phyloP scores from a whole-genome alignment of 2,113 vertebrate genomes.

The Nibea coibor region DNA sequence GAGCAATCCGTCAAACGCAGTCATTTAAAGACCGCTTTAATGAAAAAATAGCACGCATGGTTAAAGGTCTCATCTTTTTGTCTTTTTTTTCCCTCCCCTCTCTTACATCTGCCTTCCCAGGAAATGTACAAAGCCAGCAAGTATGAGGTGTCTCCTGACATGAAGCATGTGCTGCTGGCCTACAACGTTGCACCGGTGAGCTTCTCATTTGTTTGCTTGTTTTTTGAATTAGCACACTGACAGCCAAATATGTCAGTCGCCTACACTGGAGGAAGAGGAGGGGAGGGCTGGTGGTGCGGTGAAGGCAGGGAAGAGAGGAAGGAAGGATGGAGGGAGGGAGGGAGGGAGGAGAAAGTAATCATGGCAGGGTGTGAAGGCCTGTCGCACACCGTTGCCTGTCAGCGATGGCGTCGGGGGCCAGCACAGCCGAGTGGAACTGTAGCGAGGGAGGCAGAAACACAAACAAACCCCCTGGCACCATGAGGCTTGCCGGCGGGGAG shows the following conservation, averaged over 20 bases:
- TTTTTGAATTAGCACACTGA: slow-evolving; percentile 71
- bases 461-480: slow-evolving; percentile 52
- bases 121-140: slow-evolving; percentile 93
- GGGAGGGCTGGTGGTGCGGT: background rate
- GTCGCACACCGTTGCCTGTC: slow-evolving; percentile 66
- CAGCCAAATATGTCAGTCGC: slow-evolving; percentile 71
- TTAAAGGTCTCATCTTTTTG: slow-evolving; percentile 65
- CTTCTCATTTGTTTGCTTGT: slow-evolving; percentile 69
- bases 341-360: slow-evolving; percentile 64
- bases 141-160: slow-evolving; percentile 95
- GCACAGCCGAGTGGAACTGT: slow-evolving; percentile 62
- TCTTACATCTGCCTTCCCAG: slow-evolving; percentile 73
- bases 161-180: slow-evolving; percentile 93
- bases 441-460: slow-evolving; percentile 50
- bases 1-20: slow-evolving; percentile 73
- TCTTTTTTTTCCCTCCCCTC: background rate
- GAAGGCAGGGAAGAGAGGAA: background rate
- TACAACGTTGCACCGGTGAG: slow-evolving; percentile 94
- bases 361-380: slow-evolving; percentile 58
- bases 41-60: slow-evolving; percentile 71
- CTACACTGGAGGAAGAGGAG: background rate
- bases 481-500: background rate
- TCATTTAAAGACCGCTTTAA: slow-evolving; percentile 68
- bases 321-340: background rate
- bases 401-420: slow-evolving; percentile 30